Conservation (phyloP, 2,797 vertebrate genomes). For the Mus caroli region DNA sequence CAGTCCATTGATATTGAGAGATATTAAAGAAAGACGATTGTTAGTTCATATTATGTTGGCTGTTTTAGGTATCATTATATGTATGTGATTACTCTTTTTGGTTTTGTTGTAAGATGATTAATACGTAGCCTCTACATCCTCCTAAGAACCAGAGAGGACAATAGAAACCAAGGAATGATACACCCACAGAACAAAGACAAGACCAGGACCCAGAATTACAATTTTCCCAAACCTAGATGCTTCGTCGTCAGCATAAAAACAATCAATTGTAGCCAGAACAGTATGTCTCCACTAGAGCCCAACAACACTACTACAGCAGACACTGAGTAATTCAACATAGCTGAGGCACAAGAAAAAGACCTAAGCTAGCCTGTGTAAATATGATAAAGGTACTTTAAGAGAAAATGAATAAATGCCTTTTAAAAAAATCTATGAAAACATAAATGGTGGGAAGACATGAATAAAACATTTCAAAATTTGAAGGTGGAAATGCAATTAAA, state of each 20-base stretch:
- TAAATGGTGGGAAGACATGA: background rate
- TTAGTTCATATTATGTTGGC: too few species aligned
- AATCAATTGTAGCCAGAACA: background rate
- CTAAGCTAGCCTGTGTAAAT: background rate
- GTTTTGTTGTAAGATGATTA: too few species aligned
- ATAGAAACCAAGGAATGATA: too few species aligned
- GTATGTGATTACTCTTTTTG: too few species aligned
- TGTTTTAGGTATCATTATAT: too few species aligned
- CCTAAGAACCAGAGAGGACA: too few species aligned
- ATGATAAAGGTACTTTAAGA: background rate
- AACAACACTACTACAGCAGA: background rate
- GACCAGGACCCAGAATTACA: too few species aligned
- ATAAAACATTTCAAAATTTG: background rate
- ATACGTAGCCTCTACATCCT: background rate
- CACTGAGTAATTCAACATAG: background rate
- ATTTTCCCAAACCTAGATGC: too few species aligned
- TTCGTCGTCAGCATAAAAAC: too few species aligned
- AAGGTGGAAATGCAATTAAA: background rate
- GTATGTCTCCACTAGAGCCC: background rate
- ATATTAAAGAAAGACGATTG: too few species aligned
- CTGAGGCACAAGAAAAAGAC: background rate
- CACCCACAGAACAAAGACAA: too few species aligned
- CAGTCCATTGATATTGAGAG: too few species aligned
- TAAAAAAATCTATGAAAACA: background rate
- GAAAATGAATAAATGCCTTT: background rate